Conservation (phyloP, 2,797 vertebrate genomes). For the Cheirogaleus major region DNA sequence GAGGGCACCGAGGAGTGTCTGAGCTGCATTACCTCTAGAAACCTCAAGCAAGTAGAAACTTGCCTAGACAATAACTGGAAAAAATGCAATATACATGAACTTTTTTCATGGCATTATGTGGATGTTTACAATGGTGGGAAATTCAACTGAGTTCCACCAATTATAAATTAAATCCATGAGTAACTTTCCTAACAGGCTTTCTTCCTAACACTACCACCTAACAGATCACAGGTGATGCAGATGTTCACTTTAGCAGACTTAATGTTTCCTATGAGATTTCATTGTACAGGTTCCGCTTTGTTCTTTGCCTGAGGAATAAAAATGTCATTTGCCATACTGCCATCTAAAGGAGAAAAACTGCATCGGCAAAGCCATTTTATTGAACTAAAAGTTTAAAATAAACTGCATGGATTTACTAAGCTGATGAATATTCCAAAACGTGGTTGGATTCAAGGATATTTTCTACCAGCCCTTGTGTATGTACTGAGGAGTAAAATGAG, state of each 20-base stretch:
- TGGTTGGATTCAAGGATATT: slow-evolving; percentile 83
- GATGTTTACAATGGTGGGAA: slow-evolving; percentile 92
- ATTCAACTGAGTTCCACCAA: slow-evolving; percentile 83
- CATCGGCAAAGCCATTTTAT: slow-evolving; percentile 83
- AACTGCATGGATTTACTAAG: slow-evolving; percentile 86
- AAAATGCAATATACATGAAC: slow-evolving; percentile 91
- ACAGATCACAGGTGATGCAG: slow-evolving; percentile 72
- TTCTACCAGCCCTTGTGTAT: slow-evolving; percentile 84
- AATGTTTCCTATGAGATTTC: slow-evolving; percentile 76
- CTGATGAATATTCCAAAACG: slow-evolving; percentile 83
- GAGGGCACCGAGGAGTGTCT: slow-evolving; percentile 98
- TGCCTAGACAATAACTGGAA: slow-evolving; percentile 91
- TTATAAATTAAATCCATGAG: slow-evolving; percentile 85
- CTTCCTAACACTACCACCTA: slow-evolving; percentile 74
- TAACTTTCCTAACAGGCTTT: slow-evolving; percentile 81
- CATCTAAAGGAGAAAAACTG: slow-evolving; percentile 82
- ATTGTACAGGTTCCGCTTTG: slow-evolving; percentile 78
- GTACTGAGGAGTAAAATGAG: slow-evolving; percentile 82
- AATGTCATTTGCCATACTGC: slow-evolving; percentile 79
- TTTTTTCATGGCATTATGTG: slow-evolving; percentile 89
- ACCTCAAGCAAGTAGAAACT: slow-evolving; percentile 89
- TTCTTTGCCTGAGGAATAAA: slow-evolving; percentile 83
- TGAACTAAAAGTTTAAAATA: slow-evolving; percentile 78
- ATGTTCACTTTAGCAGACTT: slow-evolving; percentile 73
- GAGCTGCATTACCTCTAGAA: slow-evolving; percentile 89